These are phyloP conservation scores for Phalacrocorax aristotelis DNA, from an alignment of 2,113 vertebrate genomes.

Conservation along the genomic window DNA sequence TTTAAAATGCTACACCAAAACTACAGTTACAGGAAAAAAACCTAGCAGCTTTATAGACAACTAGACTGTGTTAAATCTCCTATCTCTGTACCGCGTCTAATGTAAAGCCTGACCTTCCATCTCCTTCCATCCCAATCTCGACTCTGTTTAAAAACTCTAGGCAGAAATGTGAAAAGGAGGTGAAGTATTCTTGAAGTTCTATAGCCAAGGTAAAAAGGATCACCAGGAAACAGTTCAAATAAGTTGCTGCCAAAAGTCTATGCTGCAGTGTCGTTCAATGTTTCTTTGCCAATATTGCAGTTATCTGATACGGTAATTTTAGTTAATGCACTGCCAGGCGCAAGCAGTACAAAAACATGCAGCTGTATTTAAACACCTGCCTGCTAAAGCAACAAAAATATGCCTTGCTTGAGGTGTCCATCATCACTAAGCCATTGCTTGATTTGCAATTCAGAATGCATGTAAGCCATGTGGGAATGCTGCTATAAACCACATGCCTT, in stretches of 20 bases:
- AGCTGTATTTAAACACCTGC: slow-evolving; percentile 39
- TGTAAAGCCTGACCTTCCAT: background rate
- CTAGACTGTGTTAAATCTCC: background rate
- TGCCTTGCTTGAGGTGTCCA: background rate
- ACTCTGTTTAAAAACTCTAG: background rate
- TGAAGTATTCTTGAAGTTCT: background rate
- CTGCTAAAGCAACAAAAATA: slow-evolving; percentile 15
- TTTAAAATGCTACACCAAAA: slow-evolving; percentile 1
- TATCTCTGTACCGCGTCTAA: background rate
- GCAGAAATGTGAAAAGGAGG: background rate
- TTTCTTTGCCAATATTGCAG: background rate
- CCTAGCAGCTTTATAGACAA: background rate
- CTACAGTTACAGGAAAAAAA: background rate
- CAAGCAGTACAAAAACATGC: slow-evolving; percentile 11
- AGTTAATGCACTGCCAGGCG: slow-evolving; percentile 7
- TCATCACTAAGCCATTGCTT: background rate
- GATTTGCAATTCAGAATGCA: background rate
- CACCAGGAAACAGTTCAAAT: background rate
- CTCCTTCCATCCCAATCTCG: background rate
- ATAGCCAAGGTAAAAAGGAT: background rate
- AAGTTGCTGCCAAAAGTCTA: background rate
- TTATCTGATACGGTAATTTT: background rate
- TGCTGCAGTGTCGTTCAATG: background rate
- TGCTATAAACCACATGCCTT: background rate
- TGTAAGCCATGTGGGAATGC: background rate